Conservation (phyloP, 2,797 vertebrate genomes). For the Typhlichthys subterraneus region DNA sequence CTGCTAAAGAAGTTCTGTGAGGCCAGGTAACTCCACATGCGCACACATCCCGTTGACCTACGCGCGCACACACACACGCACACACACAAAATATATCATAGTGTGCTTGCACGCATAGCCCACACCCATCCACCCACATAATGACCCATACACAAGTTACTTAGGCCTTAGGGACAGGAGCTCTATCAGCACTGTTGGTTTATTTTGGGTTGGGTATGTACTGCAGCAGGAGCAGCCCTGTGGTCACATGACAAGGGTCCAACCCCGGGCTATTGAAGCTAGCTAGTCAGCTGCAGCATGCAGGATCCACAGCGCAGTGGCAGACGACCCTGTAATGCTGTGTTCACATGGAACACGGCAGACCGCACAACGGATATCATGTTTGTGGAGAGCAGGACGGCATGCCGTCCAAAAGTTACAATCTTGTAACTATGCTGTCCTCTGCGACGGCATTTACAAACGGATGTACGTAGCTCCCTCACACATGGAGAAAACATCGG, state of each 20-base stretch:
- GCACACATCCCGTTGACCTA: neutral
- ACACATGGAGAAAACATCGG: too few relatives aligned
- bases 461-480: too few relatives aligned
- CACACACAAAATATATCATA: slow-evolving; percentile 37
- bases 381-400: too few relatives aligned
- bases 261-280: slow-evolving; percentile 11
- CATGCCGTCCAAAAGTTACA: too few relatives aligned
- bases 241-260: slow-evolving; percentile 19
- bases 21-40: slow-evolving; percentile 79
- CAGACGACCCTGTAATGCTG: neutral
- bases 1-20: slow-evolving; percentile 95
- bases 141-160: too few relatives aligned
- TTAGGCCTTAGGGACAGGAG: too few relatives aligned
- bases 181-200: too few relatives aligned
- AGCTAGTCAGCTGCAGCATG: neutral
- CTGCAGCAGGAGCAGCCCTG: slow-evolving; percentile 20
- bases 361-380: too few relatives aligned
- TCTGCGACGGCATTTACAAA: too few relatives aligned
- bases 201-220: slow-evolving; percentile 14
- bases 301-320: slow-evolving; percentile 1
- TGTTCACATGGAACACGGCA: too few relatives aligned
- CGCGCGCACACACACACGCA: neutral
- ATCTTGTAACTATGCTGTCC: too few relatives aligned
- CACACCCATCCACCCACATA: neutral
- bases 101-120: neutral